phyloP scores from a whole-genome alignment of 2,113 vertebrate species.

The Andinoacara biseriatus region DNA sequence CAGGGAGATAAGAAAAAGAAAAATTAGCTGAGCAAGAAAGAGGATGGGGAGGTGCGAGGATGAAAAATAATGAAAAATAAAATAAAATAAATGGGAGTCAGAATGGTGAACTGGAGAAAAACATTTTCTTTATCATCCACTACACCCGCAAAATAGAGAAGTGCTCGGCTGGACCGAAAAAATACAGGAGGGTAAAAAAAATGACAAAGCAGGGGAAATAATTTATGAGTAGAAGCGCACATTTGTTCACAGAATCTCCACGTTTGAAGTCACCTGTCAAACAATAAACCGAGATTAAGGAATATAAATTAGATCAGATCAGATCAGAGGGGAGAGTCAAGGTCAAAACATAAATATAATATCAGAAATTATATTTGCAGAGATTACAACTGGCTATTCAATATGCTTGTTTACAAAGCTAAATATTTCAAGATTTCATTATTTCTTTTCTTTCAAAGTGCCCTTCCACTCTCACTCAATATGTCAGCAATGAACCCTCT shows the following conservation, averaged over 20 bases:
- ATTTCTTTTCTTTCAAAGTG: background rate
- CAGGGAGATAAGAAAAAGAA: constrained; percentile 16
- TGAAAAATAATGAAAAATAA: background rate
- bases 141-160: background rate
- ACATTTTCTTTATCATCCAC: constrained; percentile 8
- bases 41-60: background rate
- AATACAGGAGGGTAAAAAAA: background rate
- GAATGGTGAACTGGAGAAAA: background rate
- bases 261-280: background rate
- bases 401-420: constrained; percentile 46
- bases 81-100: background rate
- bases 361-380: constrained; percentile 45
- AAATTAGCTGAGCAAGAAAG: background rate
- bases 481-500: background rate
- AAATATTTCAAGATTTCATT: background rate
- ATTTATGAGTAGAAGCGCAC: background rate
- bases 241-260: constrained; percentile 11
- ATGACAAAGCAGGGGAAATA: background rate
- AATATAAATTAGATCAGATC: constrained; percentile 29
- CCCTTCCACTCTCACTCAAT: background rate
- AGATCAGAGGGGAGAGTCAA: background rate
- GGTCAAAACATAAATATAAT: constrained; percentile 14
- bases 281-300: constrained; percentile 29
- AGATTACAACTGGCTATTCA: constrained; percentile 24
- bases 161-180: background rate